Evolutionary conservation across 2,797 vertebrate genomes (phyloP), one percentile per base, ranked within the genome.

Genomic region (Peromyscus attwateri): DNA sequence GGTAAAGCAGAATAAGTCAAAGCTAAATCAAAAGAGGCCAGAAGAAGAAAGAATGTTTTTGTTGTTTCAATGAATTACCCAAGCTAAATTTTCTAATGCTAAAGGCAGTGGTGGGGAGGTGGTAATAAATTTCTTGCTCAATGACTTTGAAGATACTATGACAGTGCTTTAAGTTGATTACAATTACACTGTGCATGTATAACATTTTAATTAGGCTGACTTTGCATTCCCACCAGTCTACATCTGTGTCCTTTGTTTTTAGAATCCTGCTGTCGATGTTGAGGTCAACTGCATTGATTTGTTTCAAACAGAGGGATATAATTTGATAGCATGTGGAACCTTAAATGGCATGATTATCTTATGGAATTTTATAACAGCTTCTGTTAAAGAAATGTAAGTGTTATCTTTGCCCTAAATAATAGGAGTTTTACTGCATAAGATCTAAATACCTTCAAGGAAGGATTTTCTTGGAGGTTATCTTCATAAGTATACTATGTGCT

Each of bases 301-400:
- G 97, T 92, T 98, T 60, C 97, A 97, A 96, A 6, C 13, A 52
- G 98, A 98, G 98, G 98, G 95, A 66, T 98, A 96, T 82, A 98
- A 95, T 87, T 76, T 98, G 82, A 98, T 99, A 98, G 98, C 88
- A 82, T 96, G 97, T 73, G 98, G 98, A 95, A 98, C 98, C 89
- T 87, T 95, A 97, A 98, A 97, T 1, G 98, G 98, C 83, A 77
- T 96, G 76, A 98, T 99, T 94, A 98, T 98, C 95, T 64, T 99
- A 64, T 99, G 98, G 98, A 97, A 98, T 97, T 98, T 99, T 93
- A 84, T 98, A 95, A 71, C 97, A 84, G 88, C 92, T 25, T 97
- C 93, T 92, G 98, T 98, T 95, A 98, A 96, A 97, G 98, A 98
- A 97, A 62, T 99, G 98, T 99, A 98, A 98, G 98, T 98, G 94